Conservation (phyloP, 2,113 vertebrate genomes). For the Kryptolebias marmoratus region DNA sequence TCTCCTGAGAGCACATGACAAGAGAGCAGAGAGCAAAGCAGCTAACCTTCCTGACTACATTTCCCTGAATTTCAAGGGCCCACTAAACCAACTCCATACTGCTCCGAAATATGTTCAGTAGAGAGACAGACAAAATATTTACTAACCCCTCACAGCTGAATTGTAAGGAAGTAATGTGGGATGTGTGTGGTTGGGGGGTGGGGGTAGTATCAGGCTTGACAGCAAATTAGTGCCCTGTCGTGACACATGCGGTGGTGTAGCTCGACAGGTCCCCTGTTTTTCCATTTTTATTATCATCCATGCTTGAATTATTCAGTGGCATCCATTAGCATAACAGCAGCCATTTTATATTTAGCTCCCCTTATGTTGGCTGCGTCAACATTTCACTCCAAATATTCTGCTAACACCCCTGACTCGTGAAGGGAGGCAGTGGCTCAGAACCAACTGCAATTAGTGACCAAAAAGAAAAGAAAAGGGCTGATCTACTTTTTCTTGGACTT, state of each 20-base stretch:
- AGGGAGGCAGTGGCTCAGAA: constrained; percentile 71
- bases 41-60: constrained; percentile 53
- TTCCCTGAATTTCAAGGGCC: constrained; percentile 47
- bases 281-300: constrained; percentile 81
- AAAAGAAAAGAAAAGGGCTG: constrained; percentile 58
- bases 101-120: constrained; percentile 64
- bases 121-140: constrained; percentile 76
- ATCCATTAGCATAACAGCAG: constrained; percentile 82
- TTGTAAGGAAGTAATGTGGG: constrained; percentile 14
- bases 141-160: constrained; percentile 68
- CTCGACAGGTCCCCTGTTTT: constrained; percentile 76
- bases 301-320: constrained; percentile 87
- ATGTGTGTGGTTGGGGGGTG: not conserved
- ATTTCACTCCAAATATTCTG: constrained; percentile 76
- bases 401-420: constrained; percentile 75
- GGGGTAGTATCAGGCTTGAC: constrained; percentile 72
- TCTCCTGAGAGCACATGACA: constrained; percentile 65
- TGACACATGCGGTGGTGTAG: constrained; percentile 76
- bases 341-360: constrained; percentile 86
- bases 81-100: constrained; percentile 24
- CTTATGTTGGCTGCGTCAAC: constrained; percentile 76
- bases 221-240: constrained; percentile 80
- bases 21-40: constrained; percentile 55
- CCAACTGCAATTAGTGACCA: constrained; percentile 79
- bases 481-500: constrained; percentile 26